phyloP scores from a whole-genome alignment of 2,797 vertebrate genomes.

The Propithecus perrieri region DNA sequence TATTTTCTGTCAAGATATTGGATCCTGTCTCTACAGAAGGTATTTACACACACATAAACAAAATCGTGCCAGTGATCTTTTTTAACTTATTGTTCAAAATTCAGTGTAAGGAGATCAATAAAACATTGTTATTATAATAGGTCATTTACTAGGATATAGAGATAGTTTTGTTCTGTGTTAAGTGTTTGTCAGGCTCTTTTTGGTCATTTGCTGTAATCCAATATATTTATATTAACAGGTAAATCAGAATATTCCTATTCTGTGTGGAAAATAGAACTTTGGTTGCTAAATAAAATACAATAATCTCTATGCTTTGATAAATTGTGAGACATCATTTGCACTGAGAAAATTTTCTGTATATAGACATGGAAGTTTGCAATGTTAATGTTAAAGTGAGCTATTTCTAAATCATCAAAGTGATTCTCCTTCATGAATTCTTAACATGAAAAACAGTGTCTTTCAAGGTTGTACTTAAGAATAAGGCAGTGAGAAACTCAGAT shows the following conservation, averaged over 20 bases:
- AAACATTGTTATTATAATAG: background rate
- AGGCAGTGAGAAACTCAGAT: background rate
- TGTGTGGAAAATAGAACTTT: conserved; percentile 3
- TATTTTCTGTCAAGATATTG: background rate
- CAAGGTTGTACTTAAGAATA: background rate
- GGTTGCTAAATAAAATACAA: conserved; percentile 4
- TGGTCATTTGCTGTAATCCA: background rate
- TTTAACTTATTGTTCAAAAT: background rate
- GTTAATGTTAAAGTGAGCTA: conserved; percentile 2
- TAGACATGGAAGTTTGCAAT: background rate
- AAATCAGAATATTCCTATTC: conserved; percentile 5
- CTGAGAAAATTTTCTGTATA: background rate
- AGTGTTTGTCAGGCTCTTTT: background rate
- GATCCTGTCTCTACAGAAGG: background rate
- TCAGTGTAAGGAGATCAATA: background rate
- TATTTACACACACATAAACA: background rate
- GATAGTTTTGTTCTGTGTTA: background rate
- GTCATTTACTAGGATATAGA: background rate
- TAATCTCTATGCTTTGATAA: background rate
- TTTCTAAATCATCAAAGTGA: background rate
- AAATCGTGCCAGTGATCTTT: background rate
- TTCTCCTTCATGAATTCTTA: background rate
- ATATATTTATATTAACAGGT: conserved; percentile 32
- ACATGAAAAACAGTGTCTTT: background rate
- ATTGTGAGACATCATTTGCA: background rate